A percentile compares a stretch with the other conserved stretches of the same genome.
phyloP scores from a whole-genome alignment of 2,888 invertebrate genomes.

The Melipona bicolor region DNA sequence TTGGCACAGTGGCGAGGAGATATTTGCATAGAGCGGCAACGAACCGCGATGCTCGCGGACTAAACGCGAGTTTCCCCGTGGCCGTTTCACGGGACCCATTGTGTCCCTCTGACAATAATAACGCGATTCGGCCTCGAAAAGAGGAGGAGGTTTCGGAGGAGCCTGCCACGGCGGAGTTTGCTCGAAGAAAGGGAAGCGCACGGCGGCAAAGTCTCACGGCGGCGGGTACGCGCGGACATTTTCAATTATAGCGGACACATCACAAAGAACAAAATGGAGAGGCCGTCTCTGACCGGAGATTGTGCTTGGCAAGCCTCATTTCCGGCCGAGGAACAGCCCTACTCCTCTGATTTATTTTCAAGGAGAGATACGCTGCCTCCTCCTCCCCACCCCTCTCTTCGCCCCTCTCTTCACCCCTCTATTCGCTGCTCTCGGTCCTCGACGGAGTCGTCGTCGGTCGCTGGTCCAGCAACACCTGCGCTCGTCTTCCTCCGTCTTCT shows the following conservation, averaged over 20 bases:
- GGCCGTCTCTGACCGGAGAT: slow-evolving; percentile 62
- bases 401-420: neutral
- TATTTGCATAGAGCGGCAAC: slow-evolving; percentile 26
- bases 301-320: slow-evolving; percentile 62
- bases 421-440: slow-evolving; percentile 1
- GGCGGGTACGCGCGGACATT: slow-evolving; percentile 44
- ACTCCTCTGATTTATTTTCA: slow-evolving; percentile 57
- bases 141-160: neutral
- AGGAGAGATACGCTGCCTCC: slow-evolving; percentile 35
- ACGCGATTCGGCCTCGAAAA: slow-evolving; percentile 22
- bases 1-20: neutral
- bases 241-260: slow-evolving; percentile 59
- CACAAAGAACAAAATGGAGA: slow-evolving; percentile 55
- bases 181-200: slow-evolving; percentile 5
- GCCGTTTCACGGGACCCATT: slow-evolving; percentile 19
- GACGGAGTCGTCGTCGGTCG: slow-evolving; percentile 43
- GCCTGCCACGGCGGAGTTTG: neutral
- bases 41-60: slow-evolving; percentile 1
- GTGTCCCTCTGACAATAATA: slow-evolving; percentile 29
- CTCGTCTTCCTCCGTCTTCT: slow-evolving; percentile 54
- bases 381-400: neutral
- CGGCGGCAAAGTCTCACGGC: slow-evolving; percentile 12
- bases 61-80: slow-evolving; percentile 30
- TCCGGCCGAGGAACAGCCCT: slow-evolving; percentile 49
- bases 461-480: slow-evolving; percentile 62